Conservation (phyloP, 2,888 invertebrate species). For the Drosophila subsilvestris region DNA sequence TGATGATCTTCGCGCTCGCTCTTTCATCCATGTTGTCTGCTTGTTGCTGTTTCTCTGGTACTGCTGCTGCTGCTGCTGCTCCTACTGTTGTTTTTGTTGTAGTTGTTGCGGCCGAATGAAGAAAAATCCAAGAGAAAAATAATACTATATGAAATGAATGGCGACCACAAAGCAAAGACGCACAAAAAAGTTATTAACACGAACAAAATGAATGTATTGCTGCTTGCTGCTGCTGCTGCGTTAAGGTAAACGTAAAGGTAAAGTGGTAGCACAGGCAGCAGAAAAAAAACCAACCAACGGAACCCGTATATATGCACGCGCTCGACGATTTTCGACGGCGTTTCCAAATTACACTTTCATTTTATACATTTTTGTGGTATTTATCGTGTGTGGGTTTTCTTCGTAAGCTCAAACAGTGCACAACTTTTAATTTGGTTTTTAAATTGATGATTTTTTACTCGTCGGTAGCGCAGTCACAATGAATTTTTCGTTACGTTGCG, state of each 20-base stretch:
- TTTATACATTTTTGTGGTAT: constrained; percentile 36
- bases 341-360: constrained; percentile 26
- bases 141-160: constrained; percentile 74
- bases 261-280: constrained; percentile 63
- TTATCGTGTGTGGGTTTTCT: constrained; percentile 39
- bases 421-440: constrained; percentile 39
- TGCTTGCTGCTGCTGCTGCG: constrained; percentile 26
- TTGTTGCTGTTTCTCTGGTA: constrained; percentile 1
- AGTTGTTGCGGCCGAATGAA: constrained; percentile 13
- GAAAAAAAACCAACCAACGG: constrained; percentile 72
- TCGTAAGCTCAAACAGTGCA: not conserved
- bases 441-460: constrained; percentile 45
- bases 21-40: constrained; percentile 50
- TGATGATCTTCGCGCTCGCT: constrained; percentile 68
- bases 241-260: constrained; percentile 53
- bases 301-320: constrained; percentile 78
- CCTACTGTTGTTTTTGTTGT: constrained; percentile 42
- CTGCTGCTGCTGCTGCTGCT: constrained; percentile 28
- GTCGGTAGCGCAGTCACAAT: constrained; percentile 35
- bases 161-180: constrained; percentile 69
- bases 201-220: constrained; percentile 42
- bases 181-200: constrained; percentile 69
- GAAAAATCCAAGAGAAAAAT: constrained; percentile 68
- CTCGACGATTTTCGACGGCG: constrained; percentile 37
- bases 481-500: constrained; percentile 58